Conservation (phyloP, 2,888 invertebrate genomes). For the Antheraea assamensis region DNA sequence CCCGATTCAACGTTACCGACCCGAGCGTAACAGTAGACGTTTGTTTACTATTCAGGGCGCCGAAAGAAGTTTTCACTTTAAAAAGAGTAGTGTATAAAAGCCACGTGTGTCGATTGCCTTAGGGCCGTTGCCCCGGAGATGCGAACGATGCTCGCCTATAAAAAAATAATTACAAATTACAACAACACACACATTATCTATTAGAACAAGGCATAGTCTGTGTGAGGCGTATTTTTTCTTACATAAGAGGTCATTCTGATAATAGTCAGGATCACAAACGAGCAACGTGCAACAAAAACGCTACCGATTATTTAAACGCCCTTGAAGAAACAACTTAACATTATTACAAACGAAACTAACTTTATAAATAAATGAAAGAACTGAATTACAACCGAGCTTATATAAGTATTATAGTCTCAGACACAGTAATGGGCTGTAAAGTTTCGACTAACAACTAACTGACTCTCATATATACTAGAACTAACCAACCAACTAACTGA, state of each 20-base stretch:
- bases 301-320: neutral
- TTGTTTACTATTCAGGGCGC: no score
- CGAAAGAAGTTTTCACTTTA: no score
- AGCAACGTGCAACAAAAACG: neutral
- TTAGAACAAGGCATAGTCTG: slow-evolving; percentile 23
- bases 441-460: no score
- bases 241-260: slow-evolving; percentile 25
- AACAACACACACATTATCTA: slow-evolving; percentile 23
- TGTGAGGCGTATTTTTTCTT: slow-evolving; percentile 29
- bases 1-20: no score
- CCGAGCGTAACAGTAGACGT: no score
- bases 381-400: no score
- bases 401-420: no score
- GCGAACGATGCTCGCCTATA: slow-evolving; percentile 8
- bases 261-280: neutral
- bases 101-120: neutral
- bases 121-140: neutral
- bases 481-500: no score
- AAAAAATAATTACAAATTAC: slow-evolving; percentile 11
- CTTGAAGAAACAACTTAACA: neutral
- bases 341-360: neutral
- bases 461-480: no score
- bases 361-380: neutral
- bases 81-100: neutral
- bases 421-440: no score